Evolutionary conservation across 2,888 invertebrate species (phyloP).

Genomic region (Trichopria drosophilae): DNA sequence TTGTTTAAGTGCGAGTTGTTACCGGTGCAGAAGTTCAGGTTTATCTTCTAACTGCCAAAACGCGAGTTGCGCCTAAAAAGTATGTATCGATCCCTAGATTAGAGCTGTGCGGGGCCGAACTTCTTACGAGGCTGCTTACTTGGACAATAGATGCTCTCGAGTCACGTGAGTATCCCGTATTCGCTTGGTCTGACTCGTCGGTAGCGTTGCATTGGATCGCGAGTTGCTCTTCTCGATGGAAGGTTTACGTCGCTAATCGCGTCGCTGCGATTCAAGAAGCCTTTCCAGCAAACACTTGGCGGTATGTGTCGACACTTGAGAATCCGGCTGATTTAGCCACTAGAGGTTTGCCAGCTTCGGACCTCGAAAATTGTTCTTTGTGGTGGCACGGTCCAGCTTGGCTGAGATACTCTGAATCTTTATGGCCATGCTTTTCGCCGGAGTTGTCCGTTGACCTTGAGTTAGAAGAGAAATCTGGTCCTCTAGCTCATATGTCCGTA

Average conservation of each 20-base stretch:
- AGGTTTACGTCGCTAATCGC: conserved; percentile 24
- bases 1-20: conserved; percentile 4
- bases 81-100: conserved; percentile 8
- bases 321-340: conserved; percentile 23
- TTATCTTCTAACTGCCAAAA: conserved; percentile 1
- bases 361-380: not conserved
- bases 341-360: not conserved
- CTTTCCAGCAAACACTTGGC: conserved; percentile 6
- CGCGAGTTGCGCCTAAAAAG: conserved; percentile 9
- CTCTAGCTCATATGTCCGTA: too few relatives aligned
- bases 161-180: conserved; percentile 2
- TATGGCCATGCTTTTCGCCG: conserved; percentile 4
- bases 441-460: not conserved
- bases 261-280: conserved; percentile 13
- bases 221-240: conserved; percentile 2
- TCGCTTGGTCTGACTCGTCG: conserved; percentile 26
- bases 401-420: conserved; percentile 3
- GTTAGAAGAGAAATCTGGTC: too few relatives aligned
- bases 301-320: conserved; percentile 14
- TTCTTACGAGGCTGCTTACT: conserved; percentile 8
- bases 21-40: not conserved
- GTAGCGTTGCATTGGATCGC: conserved; percentile 21
- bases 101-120: conserved; percentile 13
- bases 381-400: conserved; percentile 27
- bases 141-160: not conserved